phyloP scores from a whole-genome alignment of 2,113 vertebrate species.

The Cyprinus carpio region DNA sequence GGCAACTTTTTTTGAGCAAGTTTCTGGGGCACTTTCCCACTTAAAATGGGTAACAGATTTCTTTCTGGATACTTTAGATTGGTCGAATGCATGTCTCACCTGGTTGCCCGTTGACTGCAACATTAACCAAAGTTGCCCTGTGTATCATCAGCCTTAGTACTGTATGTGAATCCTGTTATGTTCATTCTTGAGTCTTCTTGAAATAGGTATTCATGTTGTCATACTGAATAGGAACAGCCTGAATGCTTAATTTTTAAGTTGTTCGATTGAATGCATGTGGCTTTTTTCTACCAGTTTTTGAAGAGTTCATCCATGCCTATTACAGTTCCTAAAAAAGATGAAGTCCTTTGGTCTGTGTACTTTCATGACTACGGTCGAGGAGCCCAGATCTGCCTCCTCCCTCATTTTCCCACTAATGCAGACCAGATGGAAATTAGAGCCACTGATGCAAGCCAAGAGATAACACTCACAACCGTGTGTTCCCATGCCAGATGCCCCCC shows the following conservation, averaged over 20 bases:
- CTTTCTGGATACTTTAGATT: too few relatives aligned
- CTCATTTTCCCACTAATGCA: slow-evolving; percentile 15
- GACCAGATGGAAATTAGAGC: slow-evolving; percentile 38
- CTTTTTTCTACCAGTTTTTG: neutral
- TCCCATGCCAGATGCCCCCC: slow-evolving; percentile 8
- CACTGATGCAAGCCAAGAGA: slow-evolving; percentile 26
- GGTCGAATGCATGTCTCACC: too few relatives aligned
- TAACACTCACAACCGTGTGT: slow-evolving; percentile 29
- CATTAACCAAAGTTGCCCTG: too few relatives aligned
- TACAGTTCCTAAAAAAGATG: neutral
- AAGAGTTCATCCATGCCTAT: neutral
- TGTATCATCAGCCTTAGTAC: neutral
- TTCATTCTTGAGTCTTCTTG: neutral
- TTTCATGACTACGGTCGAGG: neutral
- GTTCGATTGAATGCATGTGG: neutral
- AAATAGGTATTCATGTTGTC: neutral
- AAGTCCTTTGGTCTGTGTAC: slow-evolving; percentile 12
- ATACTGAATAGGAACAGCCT: too few relatives aligned
- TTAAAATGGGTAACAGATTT: too few relatives aligned
- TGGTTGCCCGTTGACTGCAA: too few relatives aligned
- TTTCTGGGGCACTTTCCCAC: too few relatives aligned
- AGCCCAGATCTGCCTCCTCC: neutral
- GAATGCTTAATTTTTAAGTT: neutral
- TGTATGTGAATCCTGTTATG: neutral
- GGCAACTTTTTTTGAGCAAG: too few relatives aligned